phyloP scores from a whole-genome alignment of 1,140 invertebrate genomes.

The Drosophila nasuta region DNA sequence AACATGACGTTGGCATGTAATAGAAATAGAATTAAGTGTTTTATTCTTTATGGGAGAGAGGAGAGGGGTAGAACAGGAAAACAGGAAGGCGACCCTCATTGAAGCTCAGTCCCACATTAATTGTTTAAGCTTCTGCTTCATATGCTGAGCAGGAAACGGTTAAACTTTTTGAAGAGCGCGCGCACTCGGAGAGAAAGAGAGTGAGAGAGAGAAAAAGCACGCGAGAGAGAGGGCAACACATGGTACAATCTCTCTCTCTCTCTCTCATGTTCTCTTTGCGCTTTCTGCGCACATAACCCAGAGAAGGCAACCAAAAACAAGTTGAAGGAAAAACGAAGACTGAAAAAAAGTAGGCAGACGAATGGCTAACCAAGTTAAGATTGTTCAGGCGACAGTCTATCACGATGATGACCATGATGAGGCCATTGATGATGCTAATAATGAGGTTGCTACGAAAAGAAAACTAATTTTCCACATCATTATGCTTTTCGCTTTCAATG shows the following conservation, averaged over 20 bases:
- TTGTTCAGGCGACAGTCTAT: constrained; percentile 40
- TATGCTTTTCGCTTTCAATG: constrained; percentile 74
- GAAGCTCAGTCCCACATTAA: constrained; percentile 44
- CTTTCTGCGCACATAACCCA: constrained; percentile 77
- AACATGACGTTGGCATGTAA: constrained; percentile 41
- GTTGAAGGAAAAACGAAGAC: constrained; percentile 43
- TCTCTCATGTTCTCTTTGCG: constrained; percentile 19
- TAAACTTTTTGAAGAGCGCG: constrained; percentile 66
- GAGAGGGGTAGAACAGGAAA: constrained; percentile 40
- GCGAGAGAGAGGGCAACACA: constrained; percentile 15
- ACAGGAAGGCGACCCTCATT: constrained; percentile 55
- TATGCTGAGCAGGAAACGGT: constrained; percentile 62
- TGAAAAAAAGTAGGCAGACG: constrained; percentile 29
- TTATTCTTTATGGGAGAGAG: neutral
- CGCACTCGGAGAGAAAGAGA: neutral
- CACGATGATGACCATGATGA: constrained; percentile 10
- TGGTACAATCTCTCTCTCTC: constrained; percentile 7
- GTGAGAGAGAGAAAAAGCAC: constrained; percentile 10
- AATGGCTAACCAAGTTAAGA: constrained; percentile 51
- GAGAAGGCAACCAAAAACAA: constrained; percentile 78
- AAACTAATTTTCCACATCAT: constrained; percentile 80
- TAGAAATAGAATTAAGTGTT: constrained; percentile 41
- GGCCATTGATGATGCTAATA: constrained; percentile 5
- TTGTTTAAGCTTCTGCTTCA: constrained; percentile 49
- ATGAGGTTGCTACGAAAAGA: constrained; percentile 25